Conservation (phyloP, 2,888 invertebrate species). For the Drosophila borealis region DNA sequence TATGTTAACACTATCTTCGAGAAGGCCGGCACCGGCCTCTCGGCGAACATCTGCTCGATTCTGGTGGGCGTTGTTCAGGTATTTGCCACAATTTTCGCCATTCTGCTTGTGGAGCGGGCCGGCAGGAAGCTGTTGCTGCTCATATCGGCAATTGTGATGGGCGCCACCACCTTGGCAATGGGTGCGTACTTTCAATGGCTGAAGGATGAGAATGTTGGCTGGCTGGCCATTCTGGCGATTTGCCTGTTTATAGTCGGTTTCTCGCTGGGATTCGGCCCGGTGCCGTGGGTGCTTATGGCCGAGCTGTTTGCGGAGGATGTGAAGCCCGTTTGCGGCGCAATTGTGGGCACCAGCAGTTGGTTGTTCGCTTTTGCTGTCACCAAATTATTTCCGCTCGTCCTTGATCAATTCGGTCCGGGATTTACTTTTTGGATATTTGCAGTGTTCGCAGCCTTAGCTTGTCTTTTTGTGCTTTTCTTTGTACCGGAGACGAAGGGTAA, state of each 20-base stretch:
- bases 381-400: slow-evolving; percentile 87
- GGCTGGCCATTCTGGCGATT: slow-evolving; percentile 90
- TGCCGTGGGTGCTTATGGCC: slow-evolving; percentile 90
- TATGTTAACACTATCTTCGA: slow-evolving; percentile 90
- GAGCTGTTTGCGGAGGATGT: slow-evolving; percentile 92
- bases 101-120: slow-evolving; percentile 90
- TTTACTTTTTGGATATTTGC: slow-evolving; percentile 90
- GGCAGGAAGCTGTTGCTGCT: slow-evolving; percentile 92
- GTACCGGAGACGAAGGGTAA: slow-evolving; percentile 86
- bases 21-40: slow-evolving; percentile 28
- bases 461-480: slow-evolving; percentile 88
- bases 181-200: slow-evolving; percentile 87
- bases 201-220: slow-evolving; percentile 85
- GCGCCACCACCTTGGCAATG: slow-evolving; percentile 87
- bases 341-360: slow-evolving; percentile 93
- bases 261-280: slow-evolving; percentile 92
- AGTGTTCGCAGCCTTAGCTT: slow-evolving; percentile 87
- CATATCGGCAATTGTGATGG: slow-evolving; percentile 89
- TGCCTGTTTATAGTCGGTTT: slow-evolving; percentile 91
- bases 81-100: slow-evolving; percentile 87
- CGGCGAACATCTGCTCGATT: slow-evolving; percentile 88
- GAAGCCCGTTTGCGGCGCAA: slow-evolving; percentile 90
- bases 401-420: slow-evolving; percentile 86
- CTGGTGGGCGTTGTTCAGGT: slow-evolving; percentile 92
- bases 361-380: slow-evolving; percentile 91